Conservation (phyloP, 23 tunicate genomes). For the Ciona savignyi region DNA sequence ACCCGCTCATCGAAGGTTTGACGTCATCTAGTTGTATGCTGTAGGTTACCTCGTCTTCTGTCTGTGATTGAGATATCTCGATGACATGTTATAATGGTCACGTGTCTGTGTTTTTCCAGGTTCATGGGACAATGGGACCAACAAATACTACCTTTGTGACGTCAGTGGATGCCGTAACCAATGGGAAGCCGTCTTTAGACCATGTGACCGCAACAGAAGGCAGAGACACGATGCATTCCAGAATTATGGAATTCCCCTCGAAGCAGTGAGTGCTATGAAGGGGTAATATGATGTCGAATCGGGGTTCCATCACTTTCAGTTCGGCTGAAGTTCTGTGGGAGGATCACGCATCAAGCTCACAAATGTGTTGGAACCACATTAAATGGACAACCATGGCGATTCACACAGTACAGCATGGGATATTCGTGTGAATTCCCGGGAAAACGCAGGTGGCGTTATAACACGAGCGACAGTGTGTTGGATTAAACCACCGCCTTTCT, state of each 20-base stretch:
- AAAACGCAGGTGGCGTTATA: no score
- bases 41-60: slow-evolving; percentile 19
- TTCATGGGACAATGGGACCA: no score
- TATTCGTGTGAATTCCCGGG: no score
- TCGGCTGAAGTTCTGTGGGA: slow-evolving; percentile 52
- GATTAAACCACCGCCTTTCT: no score
- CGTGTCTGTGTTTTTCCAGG: no score
- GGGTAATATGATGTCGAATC: slow-evolving; percentile 22
- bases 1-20: not conserved
- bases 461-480: no score
- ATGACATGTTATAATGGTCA: no score
- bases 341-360: no score
- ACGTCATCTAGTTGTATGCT: not conserved
- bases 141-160: not conserved
- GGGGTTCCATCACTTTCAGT: slow-evolving; percentile 33
- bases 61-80: no score
- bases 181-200: slow-evolving; percentile 22
- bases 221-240: slow-evolving; percentile 34
- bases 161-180: not conserved
- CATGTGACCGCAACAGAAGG: slow-evolving; percentile 35
- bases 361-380: no score
- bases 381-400: no score
- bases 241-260: slow-evolving; percentile 10
- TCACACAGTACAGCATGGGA: no score
- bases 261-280: slow-evolving; percentile 9